Percentiles rank a stretch among this genome's conserved stretches.
phyloP scores from a whole-genome alignment of 2,113 vertebrate genomes.

The Theristicus caerulescens region DNA sequence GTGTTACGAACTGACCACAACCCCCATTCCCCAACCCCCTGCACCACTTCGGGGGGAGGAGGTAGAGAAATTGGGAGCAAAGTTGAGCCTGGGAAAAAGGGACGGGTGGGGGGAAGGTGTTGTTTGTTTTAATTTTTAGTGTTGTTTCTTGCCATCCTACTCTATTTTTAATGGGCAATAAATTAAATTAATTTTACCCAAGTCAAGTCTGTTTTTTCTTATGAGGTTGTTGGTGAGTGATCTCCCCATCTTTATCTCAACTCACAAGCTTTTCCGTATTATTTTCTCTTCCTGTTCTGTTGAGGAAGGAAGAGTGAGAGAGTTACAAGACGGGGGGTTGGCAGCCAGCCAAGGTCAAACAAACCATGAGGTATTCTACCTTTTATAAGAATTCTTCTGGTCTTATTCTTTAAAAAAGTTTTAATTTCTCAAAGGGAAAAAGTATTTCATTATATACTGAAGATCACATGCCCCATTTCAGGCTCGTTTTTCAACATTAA shows the following conservation, averaged over 20 bases:
- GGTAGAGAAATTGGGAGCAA: fast-evolving
- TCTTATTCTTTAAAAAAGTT: background rate
- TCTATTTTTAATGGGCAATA: background rate
- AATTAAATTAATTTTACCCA: background rate
- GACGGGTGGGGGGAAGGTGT: fast-evolving
- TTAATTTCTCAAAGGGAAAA: background rate
- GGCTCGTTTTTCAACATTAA: background rate
- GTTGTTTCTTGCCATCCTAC: background rate
- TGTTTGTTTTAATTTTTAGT: background rate
- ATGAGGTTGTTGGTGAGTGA: background rate
- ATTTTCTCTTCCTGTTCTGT: background rate
- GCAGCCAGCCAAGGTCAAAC: background rate
- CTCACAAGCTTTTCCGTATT: background rate
- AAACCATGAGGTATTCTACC: background rate
- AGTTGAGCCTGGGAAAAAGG: background rate
- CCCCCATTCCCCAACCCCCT: fast-evolving
- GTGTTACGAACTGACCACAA: background rate
- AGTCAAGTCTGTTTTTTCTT: background rate
- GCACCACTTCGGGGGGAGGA: fast-evolving
- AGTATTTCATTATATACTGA: background rate
- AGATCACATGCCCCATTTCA: background rate
- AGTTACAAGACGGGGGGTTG: background rate
- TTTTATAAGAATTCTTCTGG: background rate
- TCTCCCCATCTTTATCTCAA: background rate
- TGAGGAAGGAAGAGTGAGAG: background rate